phyloP scores from a whole-genome alignment of 2,113 vertebrate species.

The Hylia prasina region DNA sequence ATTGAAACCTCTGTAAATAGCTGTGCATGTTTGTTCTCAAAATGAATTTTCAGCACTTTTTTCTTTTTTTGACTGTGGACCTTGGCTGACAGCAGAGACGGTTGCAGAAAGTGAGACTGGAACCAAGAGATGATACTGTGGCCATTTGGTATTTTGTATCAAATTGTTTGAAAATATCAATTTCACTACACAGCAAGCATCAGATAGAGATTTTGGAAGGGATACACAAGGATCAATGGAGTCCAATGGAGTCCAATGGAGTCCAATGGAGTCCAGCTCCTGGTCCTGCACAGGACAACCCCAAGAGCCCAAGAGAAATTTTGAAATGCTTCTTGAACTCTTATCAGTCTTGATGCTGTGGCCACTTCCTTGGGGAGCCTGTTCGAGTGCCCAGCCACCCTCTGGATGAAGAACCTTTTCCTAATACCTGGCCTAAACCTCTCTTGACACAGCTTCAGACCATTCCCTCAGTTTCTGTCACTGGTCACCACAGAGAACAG shows the following conservation, averaged over 20 bases:
- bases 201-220: not conserved
- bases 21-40: rapidly evolving
- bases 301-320: not conserved
- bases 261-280: not conserved
- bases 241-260: no score
- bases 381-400: not conserved
- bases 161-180: not conserved
- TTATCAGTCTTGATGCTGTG: not conserved
- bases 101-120: not conserved
- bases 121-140: not conserved
- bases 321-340: not conserved
- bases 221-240: not conserved
- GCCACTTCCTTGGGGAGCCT: not conserved
- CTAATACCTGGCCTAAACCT: not conserved
- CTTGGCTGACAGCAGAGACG: not conserved
- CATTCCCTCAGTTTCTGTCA: not conserved
- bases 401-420: not conserved
- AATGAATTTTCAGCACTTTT: not conserved
- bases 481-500: not conserved
- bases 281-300: not conserved
- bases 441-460: not conserved
- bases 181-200: not conserved
- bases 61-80: not conserved
- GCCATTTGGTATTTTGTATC: not conserved
- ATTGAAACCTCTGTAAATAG: not conserved